Evolutionary conservation across 2,888 invertebrate genomes (phyloP).

Genomic region (Melipona beecheii): DNA sequence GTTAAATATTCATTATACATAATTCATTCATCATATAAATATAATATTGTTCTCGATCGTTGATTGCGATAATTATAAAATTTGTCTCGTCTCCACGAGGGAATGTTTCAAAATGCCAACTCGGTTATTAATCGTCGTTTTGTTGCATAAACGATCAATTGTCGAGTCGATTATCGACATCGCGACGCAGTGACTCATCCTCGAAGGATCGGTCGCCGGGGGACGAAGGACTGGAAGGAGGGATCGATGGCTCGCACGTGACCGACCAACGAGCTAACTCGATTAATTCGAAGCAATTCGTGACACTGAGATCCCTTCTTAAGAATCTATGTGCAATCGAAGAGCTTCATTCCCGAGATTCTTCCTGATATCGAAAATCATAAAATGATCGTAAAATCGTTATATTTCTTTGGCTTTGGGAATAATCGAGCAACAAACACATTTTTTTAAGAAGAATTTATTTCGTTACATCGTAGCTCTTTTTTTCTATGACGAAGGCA

Average conservation of each 20-base stretch:
- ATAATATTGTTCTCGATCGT: neutral
- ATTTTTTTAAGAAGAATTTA: no score
- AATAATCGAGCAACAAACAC: no score
- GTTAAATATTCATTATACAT: no score
- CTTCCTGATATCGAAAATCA: no score
- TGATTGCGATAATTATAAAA: neutral
- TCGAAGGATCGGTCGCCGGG: slow-evolving; percentile 20
- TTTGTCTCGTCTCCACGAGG: neutral
- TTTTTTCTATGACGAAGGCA: slow-evolving; percentile 2
- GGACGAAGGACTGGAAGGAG: slow-evolving; percentile 36
- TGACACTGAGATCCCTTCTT: neutral
- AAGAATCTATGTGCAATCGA: no score
- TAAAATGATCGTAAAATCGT: no score
- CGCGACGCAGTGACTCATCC: slow-evolving; percentile 58
- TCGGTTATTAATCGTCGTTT: slow-evolving; percentile 6
- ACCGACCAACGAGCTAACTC: neutral
- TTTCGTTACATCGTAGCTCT: no score
- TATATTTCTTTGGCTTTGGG: no score
- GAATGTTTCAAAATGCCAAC: neutral
- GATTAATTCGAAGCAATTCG: neutral
- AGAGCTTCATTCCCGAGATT: no score
- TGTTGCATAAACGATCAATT: slow-evolving; percentile 26
- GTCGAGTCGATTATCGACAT: slow-evolving; percentile 45
- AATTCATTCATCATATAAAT: no score
- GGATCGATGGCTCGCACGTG: neutral